A percentile compares a stretch with the other conserved stretches of the same genome.
phyloP scores from a whole-genome alignment of 1,140 invertebrate species.

The Brachionus koreanus region DNA sequence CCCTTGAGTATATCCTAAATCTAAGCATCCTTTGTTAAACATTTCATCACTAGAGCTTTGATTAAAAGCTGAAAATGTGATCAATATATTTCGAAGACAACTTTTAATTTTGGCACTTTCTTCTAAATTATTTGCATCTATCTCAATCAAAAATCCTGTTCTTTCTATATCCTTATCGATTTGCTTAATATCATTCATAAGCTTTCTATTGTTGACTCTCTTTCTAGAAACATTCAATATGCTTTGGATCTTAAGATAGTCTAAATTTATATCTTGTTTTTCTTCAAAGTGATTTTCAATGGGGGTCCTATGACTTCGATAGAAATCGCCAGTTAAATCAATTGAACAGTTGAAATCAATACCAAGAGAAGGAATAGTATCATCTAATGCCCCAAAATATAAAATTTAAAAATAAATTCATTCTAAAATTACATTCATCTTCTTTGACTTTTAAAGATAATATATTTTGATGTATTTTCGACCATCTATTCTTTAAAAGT shows the following conservation, averaged over 20 bases:
- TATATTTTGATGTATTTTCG: constrained; percentile 1
- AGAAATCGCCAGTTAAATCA: background rate
- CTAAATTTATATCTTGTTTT: constrained; percentile 15
- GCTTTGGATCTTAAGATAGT: constrained; percentile 31
- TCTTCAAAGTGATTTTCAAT: constrained; percentile 1
- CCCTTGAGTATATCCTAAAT: constrained; percentile 42
- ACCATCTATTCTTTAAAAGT: constrained; percentile 21
- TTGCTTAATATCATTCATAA: constrained; percentile 19
- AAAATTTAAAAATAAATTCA: background rate
- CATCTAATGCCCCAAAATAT: background rate
- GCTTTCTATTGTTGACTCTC: background rate
- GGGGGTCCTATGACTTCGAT: background rate
- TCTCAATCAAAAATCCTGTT: constrained; percentile 10
- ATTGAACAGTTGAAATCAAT: background rate
- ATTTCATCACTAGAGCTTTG: constrained; percentile 10
- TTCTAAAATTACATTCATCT: background rate
- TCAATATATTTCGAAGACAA: background rate
- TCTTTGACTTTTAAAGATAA: background rate
- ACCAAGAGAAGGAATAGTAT: background rate
- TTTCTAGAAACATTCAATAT: background rate
- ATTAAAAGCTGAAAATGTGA: constrained; percentile 39
- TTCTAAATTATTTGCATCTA: background rate
- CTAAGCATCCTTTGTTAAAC: background rate
- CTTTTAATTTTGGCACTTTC: background rate
- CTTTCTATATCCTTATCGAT: constrained; percentile 41